These are phyloP conservation scores for Arrhamphus sclerolepis DNA, from an alignment of 2,797 vertebrate genomes.

Conservation along the genomic window DNA sequence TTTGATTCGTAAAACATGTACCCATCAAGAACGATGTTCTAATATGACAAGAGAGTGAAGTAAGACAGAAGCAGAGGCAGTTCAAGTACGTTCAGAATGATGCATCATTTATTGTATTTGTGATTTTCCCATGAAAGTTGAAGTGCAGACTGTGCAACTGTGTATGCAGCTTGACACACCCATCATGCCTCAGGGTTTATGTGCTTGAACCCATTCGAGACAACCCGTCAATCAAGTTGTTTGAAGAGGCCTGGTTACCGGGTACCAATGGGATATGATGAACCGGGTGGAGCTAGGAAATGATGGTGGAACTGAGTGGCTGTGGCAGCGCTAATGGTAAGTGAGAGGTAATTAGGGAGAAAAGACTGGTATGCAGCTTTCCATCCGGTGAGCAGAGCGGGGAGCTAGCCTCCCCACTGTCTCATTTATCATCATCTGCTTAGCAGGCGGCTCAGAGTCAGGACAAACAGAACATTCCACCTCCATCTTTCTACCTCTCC, in stretches of 20 bases:
- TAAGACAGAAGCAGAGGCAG: not conserved
- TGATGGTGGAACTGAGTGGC: slow-evolving; percentile 73
- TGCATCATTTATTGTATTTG: not conserved
- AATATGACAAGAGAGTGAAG: slow-evolving; percentile 14
- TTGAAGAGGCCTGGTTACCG: slow-evolving; percentile 22
- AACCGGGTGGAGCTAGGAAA: slow-evolving; percentile 50
- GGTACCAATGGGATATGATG: slow-evolving; percentile 52
- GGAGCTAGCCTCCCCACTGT: slow-evolving; percentile 61
- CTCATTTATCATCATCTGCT: slow-evolving; percentile 86
- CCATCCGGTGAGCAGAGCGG: slow-evolving; percentile 68
- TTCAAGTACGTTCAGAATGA: not conserved
- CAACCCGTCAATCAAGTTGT: slow-evolving; percentile 31
- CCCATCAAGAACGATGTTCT: slow-evolving; percentile 8
- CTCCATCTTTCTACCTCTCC: slow-evolving; percentile 52
- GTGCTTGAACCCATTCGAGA: slow-evolving; percentile 20
- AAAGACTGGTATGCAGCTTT: slow-evolving; percentile 72
- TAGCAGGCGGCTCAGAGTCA: slow-evolving; percentile 73
- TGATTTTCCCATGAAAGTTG: not conserved
- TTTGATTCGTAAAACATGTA: slow-evolving; percentile 19
- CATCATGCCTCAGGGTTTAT: slow-evolving; percentile 3
- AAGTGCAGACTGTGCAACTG: slow-evolving; percentile 2
- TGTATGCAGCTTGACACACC: slow-evolving; percentile 13
- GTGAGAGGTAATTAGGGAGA: slow-evolving; percentile 83
- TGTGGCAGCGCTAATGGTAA: slow-evolving; percentile 80
- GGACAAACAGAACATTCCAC: slow-evolving; percentile 76